Evolutionary conservation across 2,797 vertebrate genomes (phyloP).

Genomic region (Phataginus tetradactyla): DNA sequence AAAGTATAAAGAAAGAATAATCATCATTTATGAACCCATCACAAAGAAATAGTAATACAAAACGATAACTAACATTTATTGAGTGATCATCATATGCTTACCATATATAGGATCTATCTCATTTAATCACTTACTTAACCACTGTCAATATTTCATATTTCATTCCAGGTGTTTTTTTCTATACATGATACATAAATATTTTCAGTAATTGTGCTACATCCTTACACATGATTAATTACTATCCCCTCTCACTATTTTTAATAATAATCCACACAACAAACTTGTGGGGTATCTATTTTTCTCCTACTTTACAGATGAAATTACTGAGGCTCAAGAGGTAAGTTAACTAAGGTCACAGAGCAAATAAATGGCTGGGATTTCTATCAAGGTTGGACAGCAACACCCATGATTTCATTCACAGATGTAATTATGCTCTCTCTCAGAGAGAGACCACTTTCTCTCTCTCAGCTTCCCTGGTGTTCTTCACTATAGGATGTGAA

Average conservation of each 20-base stretch:
- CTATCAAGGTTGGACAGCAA: background rate
- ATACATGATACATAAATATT: background rate
- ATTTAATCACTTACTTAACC: background rate
- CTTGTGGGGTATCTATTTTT: background rate
- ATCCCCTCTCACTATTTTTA: background rate
- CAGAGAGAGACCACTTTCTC: background rate
- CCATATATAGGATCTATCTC: background rate
- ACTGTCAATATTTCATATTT: background rate
- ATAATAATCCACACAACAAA: background rate
- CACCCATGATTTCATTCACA: rapidly evolving
- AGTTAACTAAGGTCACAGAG: background rate
- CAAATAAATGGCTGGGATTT: background rate
- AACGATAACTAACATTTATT: background rate
- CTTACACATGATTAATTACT: background rate
- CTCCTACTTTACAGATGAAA: background rate
- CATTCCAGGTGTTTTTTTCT: background rate
- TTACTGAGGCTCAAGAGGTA: background rate
- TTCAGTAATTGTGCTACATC: background rate
- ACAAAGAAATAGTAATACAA: background rate
- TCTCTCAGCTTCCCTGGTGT: too few species aligned
- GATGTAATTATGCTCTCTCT: background rate
- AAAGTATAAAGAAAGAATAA: background rate
- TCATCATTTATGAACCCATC: background rate
- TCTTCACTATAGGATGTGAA: background rate
- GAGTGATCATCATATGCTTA: background rate